Evolutionary conservation across 35 echinoderm and acorn worm genomes (phyloP).

Genomic region (Ptychodera flava): DNA sequence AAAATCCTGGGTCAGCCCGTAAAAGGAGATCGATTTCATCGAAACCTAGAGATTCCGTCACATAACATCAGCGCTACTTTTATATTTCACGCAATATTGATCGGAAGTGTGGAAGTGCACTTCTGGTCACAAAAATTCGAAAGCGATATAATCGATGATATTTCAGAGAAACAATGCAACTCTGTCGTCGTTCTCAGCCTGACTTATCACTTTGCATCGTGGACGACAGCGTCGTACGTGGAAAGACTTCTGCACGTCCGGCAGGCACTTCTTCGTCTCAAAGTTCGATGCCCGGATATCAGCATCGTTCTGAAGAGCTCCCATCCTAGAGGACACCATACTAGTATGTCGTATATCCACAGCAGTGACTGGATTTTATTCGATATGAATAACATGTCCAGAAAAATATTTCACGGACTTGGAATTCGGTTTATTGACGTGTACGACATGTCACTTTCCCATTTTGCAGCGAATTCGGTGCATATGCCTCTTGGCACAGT

Average conservation of each 20-base stretch:
- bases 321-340: not conserved
- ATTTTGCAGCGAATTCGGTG: not conserved
- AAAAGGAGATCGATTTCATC: not conserved
- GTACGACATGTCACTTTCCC: not conserved
- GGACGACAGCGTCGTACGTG: not conserved
- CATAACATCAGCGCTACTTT: not conserved
- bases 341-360: not conserved
- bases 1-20: not conserved
- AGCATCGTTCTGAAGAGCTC: not conserved
- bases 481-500: not conserved
- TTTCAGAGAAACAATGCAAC: not conserved
- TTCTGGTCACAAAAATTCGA: not conserved
- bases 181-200: not conserved
- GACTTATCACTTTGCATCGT: not conserved
- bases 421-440: not conserved
- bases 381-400: not conserved
- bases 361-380: not conserved
- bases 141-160: not conserved
- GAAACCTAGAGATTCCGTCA: no score
- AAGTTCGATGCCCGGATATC: not conserved
- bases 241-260: not conserved
- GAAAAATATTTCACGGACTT: not conserved
- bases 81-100: not conserved
- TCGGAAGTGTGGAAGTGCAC: not conserved
- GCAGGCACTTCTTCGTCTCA: not conserved